Conservation (phyloP, 2,888 invertebrate genomes). For the Aproaerema taeniolella region DNA sequence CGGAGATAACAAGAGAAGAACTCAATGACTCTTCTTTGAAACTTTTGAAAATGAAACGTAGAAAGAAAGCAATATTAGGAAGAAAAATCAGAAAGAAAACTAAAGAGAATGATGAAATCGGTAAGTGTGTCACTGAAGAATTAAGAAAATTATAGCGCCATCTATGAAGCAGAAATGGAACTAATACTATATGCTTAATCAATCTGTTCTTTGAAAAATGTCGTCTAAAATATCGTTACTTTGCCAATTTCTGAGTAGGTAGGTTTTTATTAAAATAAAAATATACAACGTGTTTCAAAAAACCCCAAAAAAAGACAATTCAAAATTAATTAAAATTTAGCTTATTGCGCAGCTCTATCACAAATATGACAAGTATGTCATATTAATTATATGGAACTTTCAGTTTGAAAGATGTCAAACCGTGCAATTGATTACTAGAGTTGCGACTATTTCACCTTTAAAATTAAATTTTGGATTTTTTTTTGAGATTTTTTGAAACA, state of each 20-base stretch:
- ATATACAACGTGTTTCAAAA: too few species aligned
- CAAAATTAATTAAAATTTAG: too few species aligned
- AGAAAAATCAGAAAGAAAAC: constrained; percentile 13
- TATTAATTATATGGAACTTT: too few species aligned
- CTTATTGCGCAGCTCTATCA: too few species aligned
- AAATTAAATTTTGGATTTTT: too few species aligned
- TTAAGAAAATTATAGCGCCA: background rate
- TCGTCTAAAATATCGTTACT: background rate
- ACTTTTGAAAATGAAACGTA: constrained; percentile 1
- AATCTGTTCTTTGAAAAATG: too few species aligned
- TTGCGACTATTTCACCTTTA: too few species aligned
- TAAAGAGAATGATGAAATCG: constrained; percentile 15
- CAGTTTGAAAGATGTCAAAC: background rate
- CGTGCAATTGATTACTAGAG: background rate
- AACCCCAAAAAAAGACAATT: too few species aligned
- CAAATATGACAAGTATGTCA: too few species aligned
- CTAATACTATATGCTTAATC: too few species aligned
- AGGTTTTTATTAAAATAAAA: background rate
- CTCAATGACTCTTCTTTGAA: background rate
- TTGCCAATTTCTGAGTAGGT: background rate
- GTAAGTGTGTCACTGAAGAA: background rate
- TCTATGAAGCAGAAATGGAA: background rate
- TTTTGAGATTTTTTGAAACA: too few species aligned
- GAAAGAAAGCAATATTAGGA: constrained; percentile 10
- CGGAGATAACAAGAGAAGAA: constrained; percentile 14